A percentile compares a stretch with the other conserved stretches of the same genome.
Evolutionary conservation across 2,113 vertebrate species (phyloP).

Genomic region (Lipophrys pholis): DNA sequence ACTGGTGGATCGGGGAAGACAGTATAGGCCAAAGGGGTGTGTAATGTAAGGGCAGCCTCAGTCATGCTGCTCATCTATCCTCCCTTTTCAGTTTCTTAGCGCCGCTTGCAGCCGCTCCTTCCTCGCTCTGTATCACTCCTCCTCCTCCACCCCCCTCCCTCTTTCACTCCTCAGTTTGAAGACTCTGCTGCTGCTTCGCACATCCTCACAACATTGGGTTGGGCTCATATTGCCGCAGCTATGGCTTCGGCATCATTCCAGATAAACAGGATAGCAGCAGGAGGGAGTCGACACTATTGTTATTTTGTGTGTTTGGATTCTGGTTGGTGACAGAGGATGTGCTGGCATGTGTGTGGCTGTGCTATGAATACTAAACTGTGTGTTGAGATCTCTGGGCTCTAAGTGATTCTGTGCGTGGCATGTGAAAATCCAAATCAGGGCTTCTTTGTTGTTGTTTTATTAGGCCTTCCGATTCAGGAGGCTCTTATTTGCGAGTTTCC

Average conservation of each 20-base stretch:
- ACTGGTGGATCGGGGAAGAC: slow-evolving; percentile 44
- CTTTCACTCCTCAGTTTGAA: slow-evolving; percentile 16
- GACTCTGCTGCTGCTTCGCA: slow-evolving; percentile 32
- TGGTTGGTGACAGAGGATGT: slow-evolving; percentile 44
- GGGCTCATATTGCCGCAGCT: slow-evolving; percentile 29
- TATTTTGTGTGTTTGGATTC: slow-evolving; percentile 35
- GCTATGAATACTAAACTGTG: slow-evolving; percentile 52
- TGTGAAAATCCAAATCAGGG: slow-evolving; percentile 1
- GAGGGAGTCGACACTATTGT: slow-evolving; percentile 46
- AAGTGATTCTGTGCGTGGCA: slow-evolving; percentile 15
- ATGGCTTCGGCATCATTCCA: slow-evolving; percentile 36
- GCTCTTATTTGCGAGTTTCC: too few relatives aligned
- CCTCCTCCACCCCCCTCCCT: not conserved
- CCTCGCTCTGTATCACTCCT: not conserved
- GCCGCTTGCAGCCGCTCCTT: not conserved
- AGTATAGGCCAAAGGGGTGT: not conserved
- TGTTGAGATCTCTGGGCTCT: slow-evolving; percentile 29
- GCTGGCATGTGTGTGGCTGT: slow-evolving; percentile 43
- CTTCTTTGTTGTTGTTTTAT: not conserved
- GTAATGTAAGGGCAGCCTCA: slow-evolving; percentile 23
- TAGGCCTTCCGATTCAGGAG: too few relatives aligned
- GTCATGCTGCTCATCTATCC: slow-evolving; percentile 28
- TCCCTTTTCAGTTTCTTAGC: slow-evolving; percentile 7
- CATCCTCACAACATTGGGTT: slow-evolving; percentile 23
- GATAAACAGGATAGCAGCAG: slow-evolving; percentile 32